A percentile compares a stretch with the other conserved stretches of the same genome.
These are phyloP conservation scores for human (Homo sapiens) DNA, from an alignment of 2,113 vertebrate species.

Conservation along the genomic window GRCh38 chr2:124875501-124876000, in stretches of 20 bases:
- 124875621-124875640: not conserved
- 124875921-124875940: not conserved
- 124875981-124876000: not conserved
- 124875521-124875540: not conserved
- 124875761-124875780: not conserved
- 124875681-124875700: not conserved
- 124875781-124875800: not conserved
- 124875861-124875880: accelerated
- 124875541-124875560: not conserved
- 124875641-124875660: not conserved
- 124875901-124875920: not conserved
- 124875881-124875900: not conserved
- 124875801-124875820: not conserved
- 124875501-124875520: not conserved
- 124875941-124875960: not conserved
- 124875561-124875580: not conserved
- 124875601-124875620: not conserved
- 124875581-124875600: not conserved
- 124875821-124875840: not conserved
- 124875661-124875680: not conserved
- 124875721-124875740: not conserved
- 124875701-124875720: not conserved
- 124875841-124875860: accelerated
- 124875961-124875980: not conserved
- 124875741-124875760: not conserved